Percentiles rank a stretch among this genome's conserved stretches.
These are phyloP conservation scores for Philopedon plagiatum DNA, from an alignment of 2,888 invertebrate genomes.

Conservation along the genomic window DNA sequence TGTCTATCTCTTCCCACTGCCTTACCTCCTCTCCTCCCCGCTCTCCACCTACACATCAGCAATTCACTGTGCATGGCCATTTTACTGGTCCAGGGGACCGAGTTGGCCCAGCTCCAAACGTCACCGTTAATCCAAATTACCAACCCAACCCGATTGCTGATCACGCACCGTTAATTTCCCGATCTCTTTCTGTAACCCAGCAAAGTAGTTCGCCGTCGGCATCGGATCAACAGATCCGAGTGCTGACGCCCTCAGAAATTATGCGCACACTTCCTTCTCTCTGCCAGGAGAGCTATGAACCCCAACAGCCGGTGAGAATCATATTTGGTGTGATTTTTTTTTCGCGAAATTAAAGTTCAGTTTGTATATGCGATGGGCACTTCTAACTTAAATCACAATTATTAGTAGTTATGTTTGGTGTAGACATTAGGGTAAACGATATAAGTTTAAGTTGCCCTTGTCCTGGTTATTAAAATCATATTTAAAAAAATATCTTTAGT, in stretches of 20 bases:
- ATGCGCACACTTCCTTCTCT: constrained; percentile 92
- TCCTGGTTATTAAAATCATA: too few relatives aligned
- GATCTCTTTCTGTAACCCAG: constrained; percentile 57
- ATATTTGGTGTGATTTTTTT: constrained; percentile 57
- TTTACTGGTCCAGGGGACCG: constrained; percentile 69
- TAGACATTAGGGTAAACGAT: too few relatives aligned
- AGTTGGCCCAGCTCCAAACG: constrained; percentile 78
- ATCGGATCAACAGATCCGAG: constrained; percentile 87
- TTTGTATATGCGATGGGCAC: neutral
- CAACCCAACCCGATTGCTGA: constrained; percentile 55
- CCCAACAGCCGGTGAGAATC: constrained; percentile 69
- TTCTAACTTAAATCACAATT: constrained; percentile 20
- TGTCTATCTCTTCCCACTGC: constrained; percentile 57
- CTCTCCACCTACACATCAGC: constrained; percentile 66
- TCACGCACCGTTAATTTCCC: constrained; percentile 42
- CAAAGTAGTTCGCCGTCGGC: constrained; percentile 66
- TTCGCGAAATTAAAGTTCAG: constrained; percentile 32
- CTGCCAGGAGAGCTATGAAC: constrained; percentile 80
- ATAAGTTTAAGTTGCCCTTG: too few relatives aligned
- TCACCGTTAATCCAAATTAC: constrained; percentile 76
- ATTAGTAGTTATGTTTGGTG: too few relatives aligned
- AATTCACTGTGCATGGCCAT: constrained; percentile 67
- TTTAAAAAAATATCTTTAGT: too few relatives aligned
- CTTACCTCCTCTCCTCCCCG: constrained; percentile 64
- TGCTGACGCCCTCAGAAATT: constrained; percentile 91